Percentiles rank a stretch among this genome's conserved stretches.
Conservation (phyloP, 2,888 invertebrate species). For the Ashinkailepas kermadecensis region DNA sequence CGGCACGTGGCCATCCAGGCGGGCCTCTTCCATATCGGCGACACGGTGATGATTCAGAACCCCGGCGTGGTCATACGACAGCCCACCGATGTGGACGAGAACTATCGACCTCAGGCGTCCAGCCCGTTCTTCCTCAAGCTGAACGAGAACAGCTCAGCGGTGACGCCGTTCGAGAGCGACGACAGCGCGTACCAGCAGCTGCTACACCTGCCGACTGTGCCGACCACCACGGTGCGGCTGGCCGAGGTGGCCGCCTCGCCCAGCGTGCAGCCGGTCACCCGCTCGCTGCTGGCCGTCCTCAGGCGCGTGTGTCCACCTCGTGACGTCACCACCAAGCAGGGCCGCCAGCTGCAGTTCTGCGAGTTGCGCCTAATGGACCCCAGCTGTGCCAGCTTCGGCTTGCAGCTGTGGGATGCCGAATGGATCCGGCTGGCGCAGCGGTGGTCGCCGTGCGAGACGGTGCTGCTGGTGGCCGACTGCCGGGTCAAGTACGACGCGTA, state of each 20-base stretch:
- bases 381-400: slow-evolving; percentile 3
- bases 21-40: slow-evolving; percentile 14
- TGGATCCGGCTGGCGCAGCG: background rate
- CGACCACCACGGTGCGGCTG: background rate
- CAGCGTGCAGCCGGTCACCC: slow-evolving; percentile 1
- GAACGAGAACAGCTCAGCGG: background rate
- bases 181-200: background rate
- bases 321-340: background rate
- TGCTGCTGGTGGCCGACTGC: background rate
- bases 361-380: slow-evolving; percentile 3
- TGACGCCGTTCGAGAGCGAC: background rate
- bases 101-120: background rate
- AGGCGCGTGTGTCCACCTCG: background rate
- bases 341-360: slow-evolving; percentile 6
- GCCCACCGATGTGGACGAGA: background rate
- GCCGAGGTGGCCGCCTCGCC: background rate
- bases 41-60: background rate
- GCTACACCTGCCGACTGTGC: background rate
- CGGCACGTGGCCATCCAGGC: slow-evolving; percentile 18
- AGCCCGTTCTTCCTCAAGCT: background rate
- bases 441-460: slow-evolving; percentile 1
- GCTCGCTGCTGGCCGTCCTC: background rate
- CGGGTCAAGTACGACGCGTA: slow-evolving; percentile 11
- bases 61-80: background rate
- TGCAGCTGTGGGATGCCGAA: slow-evolving; percentile 7